phyloP scores from a whole-genome alignment of 2,797 vertebrate genomes.

The Meriones psammophilus region DNA sequence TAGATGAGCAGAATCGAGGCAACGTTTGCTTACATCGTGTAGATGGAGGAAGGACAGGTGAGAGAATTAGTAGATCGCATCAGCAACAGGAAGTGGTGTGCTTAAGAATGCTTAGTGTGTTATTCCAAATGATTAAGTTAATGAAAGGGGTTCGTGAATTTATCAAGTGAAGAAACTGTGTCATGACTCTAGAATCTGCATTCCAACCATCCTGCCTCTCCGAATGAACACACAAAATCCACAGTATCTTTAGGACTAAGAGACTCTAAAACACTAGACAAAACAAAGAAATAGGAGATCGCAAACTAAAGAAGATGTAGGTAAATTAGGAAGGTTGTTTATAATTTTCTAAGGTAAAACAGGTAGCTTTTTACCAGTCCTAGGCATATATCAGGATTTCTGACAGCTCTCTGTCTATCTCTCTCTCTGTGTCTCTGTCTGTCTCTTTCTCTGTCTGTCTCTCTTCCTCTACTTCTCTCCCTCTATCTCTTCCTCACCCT shows the following conservation, averaged over 20 bases:
- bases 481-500: not conserved
- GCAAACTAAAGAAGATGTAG: not conserved
- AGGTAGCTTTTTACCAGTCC: not conserved
- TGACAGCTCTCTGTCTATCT: not conserved
- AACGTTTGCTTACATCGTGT: not conserved
- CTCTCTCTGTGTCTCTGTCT: not conserved
- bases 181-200: not conserved
- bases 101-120: not conserved
- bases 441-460: not conserved
- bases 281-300: not conserved
- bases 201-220: not conserved
- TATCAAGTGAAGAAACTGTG: not conserved
- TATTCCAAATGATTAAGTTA: not conserved
- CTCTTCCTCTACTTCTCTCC: not conserved
- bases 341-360: not conserved
- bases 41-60: not conserved
- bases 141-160: not conserved
- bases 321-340: not conserved
- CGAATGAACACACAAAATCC: not conserved
- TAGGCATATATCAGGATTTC: not conserved
- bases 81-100: not conserved
- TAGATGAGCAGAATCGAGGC: not conserved
- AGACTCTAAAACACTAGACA: not conserved
- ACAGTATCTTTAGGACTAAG: too few species aligned
- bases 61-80: not conserved